These are phyloP conservation scores for Oncorhynchus tshawytscha DNA, from an alignment of 2,113 vertebrate genomes.

Conservation along the genomic window DNA sequence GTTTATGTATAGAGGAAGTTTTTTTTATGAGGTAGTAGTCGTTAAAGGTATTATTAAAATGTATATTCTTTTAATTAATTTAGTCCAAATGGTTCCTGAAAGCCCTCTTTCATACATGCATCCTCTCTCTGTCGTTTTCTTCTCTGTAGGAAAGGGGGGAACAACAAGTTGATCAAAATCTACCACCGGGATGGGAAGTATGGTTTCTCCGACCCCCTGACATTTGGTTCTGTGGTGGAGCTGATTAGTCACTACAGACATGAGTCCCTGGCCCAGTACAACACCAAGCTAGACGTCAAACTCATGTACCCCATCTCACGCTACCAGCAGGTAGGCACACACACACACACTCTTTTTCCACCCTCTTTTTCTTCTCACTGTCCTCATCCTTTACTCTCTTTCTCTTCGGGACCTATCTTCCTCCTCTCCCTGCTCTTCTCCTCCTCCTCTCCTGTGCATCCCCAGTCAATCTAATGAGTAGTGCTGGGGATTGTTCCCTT, in stretches of 20 bases:
- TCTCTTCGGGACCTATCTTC: neutral
- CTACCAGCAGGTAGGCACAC: slow-evolving; percentile 85
- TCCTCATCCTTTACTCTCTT: neutral
- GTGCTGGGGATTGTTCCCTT: neutral
- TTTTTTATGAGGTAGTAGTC: too few relatives aligned
- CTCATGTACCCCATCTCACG: slow-evolving; percentile 92
- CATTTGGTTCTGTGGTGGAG: slow-evolving; percentile 92
- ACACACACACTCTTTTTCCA: neutral
- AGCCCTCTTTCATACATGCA: neutral
- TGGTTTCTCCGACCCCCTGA: slow-evolving; percentile 94
- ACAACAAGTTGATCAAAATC: slow-evolving; percentile 98
- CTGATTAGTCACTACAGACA: slow-evolving; percentile 95
- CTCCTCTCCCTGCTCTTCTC: neutral
- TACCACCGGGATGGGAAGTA: slow-evolving; percentile 93
- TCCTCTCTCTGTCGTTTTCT: neutral
- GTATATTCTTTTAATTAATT: too few relatives aligned
- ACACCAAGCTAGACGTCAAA: slow-evolving; percentile 94
- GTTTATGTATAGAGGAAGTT: too few relatives aligned
- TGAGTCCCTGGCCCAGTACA: slow-evolving; percentile 95
- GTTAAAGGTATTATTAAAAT: too few relatives aligned
- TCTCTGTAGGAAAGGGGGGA: slow-evolving; percentile 88
- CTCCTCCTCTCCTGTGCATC: neutral
- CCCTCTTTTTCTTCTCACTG: neutral
- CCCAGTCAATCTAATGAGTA: neutral
- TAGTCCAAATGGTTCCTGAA: neutral